Evolutionary conservation across 92 coral and sea anemone species (phyloP).

Genomic region (Heliopora coerulea): DNA sequence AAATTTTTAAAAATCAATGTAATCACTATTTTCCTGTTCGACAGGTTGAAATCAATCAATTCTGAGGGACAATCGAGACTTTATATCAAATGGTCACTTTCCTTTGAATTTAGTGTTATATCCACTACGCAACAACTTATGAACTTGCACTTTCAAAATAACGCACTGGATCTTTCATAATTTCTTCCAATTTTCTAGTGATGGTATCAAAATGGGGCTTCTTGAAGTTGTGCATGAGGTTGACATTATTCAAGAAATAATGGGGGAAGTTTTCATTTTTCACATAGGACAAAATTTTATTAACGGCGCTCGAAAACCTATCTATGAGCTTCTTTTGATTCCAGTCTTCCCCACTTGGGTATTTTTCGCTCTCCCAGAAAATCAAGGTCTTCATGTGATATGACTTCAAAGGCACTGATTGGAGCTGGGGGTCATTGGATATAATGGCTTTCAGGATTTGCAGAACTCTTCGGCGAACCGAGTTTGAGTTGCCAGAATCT

Average conservation of each 20-base stretch:
- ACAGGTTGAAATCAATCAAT: no score
- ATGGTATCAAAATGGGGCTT: background rate
- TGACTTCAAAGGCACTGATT: slow-evolving; percentile 62
- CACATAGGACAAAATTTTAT: slow-evolving; percentile 52
- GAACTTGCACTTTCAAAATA: background rate
- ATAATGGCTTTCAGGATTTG: slow-evolving; percentile 64
- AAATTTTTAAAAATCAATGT: no score
- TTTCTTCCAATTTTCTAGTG: background rate
- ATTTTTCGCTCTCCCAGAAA: slow-evolving; percentile 66
- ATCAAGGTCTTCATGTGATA: slow-evolving; percentile 76
- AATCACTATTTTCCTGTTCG: no score
- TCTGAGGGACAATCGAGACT: no score
- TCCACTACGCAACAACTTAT: no score
- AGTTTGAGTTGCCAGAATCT: slow-evolving; percentile 44
- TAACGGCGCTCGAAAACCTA: slow-evolving; percentile 54
- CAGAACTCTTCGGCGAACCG: slow-evolving; percentile 61
- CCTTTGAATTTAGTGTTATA: no score
- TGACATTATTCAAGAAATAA: slow-evolving; percentile 59
- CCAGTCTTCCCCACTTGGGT: slow-evolving; percentile 56
- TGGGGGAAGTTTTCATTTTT: slow-evolving; percentile 52
- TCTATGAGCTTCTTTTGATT: slow-evolving; percentile 15
- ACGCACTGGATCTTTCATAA: background rate
- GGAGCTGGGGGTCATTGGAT: slow-evolving; percentile 21
- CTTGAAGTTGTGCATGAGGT: slow-evolving; percentile 55
- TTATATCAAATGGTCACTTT: no score